These are phyloP conservation scores for Clarias pachynema DNA, from an alignment of 2,797 vertebrate genomes.

Conservation along the genomic window DNA sequence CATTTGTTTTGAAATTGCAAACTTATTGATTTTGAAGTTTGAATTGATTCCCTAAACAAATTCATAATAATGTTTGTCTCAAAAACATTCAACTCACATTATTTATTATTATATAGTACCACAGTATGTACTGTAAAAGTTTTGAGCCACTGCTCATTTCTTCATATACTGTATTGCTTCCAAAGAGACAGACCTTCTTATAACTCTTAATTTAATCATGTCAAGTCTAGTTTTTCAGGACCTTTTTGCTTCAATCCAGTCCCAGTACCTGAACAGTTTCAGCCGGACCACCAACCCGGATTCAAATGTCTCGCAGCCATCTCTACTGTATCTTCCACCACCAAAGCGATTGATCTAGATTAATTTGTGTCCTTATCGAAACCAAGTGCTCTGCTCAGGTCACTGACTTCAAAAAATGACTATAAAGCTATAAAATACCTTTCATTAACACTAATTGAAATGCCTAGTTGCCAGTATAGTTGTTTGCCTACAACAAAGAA, in stretches of 20 bases:
- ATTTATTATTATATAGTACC: no score
- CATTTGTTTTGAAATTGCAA: not conserved
- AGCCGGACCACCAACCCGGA: not conserved
- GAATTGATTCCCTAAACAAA: not conserved
- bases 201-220: no score
- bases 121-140: no score
- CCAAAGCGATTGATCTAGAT: slow-evolving; percentile 16
- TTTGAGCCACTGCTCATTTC: no score
- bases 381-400: not conserved
- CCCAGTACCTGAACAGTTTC: no score
- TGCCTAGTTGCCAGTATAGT: slow-evolving; percentile 7
- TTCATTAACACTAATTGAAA: slow-evolving; percentile 19
- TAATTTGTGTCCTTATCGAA: not conserved
- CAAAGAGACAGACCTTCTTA: no score
- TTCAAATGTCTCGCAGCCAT: not conserved
- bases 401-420: slow-evolving; percentile 5
- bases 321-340: not conserved
- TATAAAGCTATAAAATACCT: slow-evolving; percentile 13
- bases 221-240: no score
- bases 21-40: not conserved
- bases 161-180: no score
- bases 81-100: not conserved
- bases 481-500: slow-evolving; percentile 16
- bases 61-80: not conserved
- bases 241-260: no score